Base-by-base conservation (phyloP, 2,888 invertebrate species). In the Nomada flava region DNA sequence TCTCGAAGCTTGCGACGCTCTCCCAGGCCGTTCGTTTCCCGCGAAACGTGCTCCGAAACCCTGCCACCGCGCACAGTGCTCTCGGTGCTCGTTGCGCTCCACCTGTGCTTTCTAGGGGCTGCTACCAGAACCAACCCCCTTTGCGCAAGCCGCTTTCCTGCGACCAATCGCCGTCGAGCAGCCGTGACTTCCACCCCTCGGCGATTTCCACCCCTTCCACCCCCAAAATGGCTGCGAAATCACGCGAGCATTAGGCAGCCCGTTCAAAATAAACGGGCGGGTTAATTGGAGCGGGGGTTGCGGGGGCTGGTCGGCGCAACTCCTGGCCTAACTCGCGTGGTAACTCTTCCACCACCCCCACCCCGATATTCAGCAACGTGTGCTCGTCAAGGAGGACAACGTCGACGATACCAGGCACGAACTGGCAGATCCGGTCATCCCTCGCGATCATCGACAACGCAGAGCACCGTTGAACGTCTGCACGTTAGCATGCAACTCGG, bases 181-280 rank as follows among this genome's bases (percentile, higher is more conserved):
- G 67, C 18, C 57, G 75, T 77, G 69, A 84, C 57, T 72, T 71
- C 79, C 76, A 74, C 76, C 82, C 82, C 71, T 87, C 50, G 82
- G 76, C 60, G 74, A 47, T 47, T 47, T 47, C 47, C 47, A 47
- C 47, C 47, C 47, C 90, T 85, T 88, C 92, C 93, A 92, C 92
- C 93, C 91, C 91, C 93, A 93, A 93, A 93, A 93, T 93, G 93
- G 93, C 93, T 92, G 92, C 92, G 89, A 92, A 92, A 92, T 92
- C 90, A 88, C 89, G 90, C 91, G 91, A 89, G 90, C 89, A 92
- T 92, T 92, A 91, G 88, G 76, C 91, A 88, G 87, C 86, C 88
- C 91, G 92, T 92, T 92, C 90, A 91, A 91, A 92, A 93, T 93
- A 93, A 93, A 93, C 93, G 92, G 92, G 90, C 91, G 92, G 91